Conservation (phyloP, 2,888 invertebrate species). For the Epinotia bilunana region DNA sequence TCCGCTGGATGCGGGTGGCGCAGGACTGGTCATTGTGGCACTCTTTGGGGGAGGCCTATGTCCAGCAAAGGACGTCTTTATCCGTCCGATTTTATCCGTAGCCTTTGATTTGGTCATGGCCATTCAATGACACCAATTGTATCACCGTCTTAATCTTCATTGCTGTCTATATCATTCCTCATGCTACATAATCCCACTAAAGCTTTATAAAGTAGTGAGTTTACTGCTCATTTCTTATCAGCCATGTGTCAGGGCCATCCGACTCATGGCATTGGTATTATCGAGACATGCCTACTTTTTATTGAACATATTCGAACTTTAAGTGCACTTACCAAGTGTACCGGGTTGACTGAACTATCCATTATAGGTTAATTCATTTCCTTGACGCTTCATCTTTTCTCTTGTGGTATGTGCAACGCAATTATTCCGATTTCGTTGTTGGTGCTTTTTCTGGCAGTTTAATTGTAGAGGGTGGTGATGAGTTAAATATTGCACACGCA, state of each 20-base stretch:
- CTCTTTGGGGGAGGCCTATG: too few species aligned
- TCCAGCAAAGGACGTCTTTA: too few species aligned
- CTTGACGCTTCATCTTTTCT: constrained; percentile 24
- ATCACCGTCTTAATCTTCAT: constrained; percentile 1
- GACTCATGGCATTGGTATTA: constrained; percentile 30
- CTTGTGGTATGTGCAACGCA: neutral
- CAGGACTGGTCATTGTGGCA: too few species aligned
- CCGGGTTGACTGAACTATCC: constrained; percentile 30
- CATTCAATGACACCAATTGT: neutral
- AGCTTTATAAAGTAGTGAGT: neutral
- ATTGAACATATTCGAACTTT: constrained; percentile 26
- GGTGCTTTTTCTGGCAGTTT: constrained; percentile 26
- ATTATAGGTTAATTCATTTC: constrained; percentile 27
- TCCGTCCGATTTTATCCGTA: neutral
- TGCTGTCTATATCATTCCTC: neutral
- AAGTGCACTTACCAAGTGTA: constrained; percentile 2
- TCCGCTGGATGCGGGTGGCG: too few species aligned
- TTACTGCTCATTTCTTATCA: constrained; percentile 1
- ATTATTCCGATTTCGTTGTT: constrained; percentile 22
- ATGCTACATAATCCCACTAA: too few species aligned
- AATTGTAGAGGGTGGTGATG: neutral
- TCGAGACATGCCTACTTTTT: constrained; percentile 17
- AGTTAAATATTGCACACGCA: constrained; percentile 9
- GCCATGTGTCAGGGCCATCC: neutral
- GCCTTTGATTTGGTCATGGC: neutral